phyloP scores from a whole-genome alignment of 2,797 vertebrate genomes.

The Chaetophractus vellerosus region DNA sequence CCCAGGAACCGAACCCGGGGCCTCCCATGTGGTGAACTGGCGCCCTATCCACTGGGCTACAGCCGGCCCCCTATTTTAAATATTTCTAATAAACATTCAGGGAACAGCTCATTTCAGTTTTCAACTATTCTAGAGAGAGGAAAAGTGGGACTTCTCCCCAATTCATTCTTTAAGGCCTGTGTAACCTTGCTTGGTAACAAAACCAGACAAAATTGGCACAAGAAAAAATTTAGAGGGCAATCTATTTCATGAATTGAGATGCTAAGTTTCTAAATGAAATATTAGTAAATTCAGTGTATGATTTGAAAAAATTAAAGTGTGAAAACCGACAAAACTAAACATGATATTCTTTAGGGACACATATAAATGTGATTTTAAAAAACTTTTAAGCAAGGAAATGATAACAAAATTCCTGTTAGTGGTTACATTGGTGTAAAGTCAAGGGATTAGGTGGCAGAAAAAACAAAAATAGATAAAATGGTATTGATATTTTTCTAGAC shows the following conservation, averaged over 20 bases:
- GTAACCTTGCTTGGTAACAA: neutral
- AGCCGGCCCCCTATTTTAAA: too few species aligned
- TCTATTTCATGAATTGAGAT: neutral
- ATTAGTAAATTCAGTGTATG: neutral
- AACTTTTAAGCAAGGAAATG: neutral
- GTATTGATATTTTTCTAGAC: neutral
- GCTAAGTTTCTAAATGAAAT: neutral
- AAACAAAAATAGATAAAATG: neutral
- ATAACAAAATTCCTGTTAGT: neutral
- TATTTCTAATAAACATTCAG: neutral
- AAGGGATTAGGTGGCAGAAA: neutral
- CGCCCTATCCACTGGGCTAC: too few species aligned
- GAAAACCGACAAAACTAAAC: slow-evolving; percentile 3
- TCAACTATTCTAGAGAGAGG: neutral
- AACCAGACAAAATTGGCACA: neutral
- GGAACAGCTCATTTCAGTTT: neutral
- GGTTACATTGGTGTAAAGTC: neutral
- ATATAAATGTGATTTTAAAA: neutral
- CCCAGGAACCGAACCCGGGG: too few species aligned
- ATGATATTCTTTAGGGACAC: neutral
- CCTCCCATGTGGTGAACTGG: too few species aligned
- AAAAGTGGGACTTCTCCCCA: neutral
- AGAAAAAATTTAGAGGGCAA: neutral
- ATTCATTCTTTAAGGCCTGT: neutral
- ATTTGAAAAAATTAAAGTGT: neutral